Evolutionary conservation across 1,140 invertebrate genomes (phyloP), one percentile per base, ranked within the genome.

Genomic region (Trinorchestia longiramus): DNA sequence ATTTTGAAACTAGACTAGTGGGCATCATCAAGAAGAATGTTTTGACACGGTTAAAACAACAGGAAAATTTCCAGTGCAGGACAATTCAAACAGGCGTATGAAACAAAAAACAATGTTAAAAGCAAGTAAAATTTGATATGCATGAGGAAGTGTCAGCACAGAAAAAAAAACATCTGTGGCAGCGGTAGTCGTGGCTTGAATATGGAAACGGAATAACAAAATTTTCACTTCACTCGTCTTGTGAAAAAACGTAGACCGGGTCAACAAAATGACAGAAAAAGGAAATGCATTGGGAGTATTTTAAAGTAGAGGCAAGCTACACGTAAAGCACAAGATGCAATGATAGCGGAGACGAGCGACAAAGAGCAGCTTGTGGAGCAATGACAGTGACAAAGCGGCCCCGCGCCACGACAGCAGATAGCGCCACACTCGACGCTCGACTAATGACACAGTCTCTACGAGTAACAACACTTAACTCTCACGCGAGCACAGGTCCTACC

Each of bases 281-380:
- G 1, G 62, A 15, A 77, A 77, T 77, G 62, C 62, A 77, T 77
- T 77, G 62, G 28, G 62, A 77, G 62, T 77, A 77, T 77, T 77
- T 77, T 77, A 77, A 36, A 77, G 62, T 23, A 77, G 62, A 77
- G 36, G 62, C 92, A 94, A 43, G 92, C 43, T 44, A 47, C 92
- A 94, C 92, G 43, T 43, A 94, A 44, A 43, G 43, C 92, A 94
- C 92, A 94, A 94, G 92, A 94, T 47, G 92, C 44, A 11, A 94
- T 47, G 92, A 45, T 94, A 94, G 44, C 43, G 6, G 43, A 94
- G 43, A 36, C 44, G 44, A 19, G 92, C 92, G 44, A 94, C 92
- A 45, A 94, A 94, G 92, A 45, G 92, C 43, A 44, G 43, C 92
- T n/a, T 94, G 92, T 94, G 47, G 44, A 19, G 92, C 36, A 47